Base-by-base conservation (phyloP, 2,888 invertebrate genomes). In the Andrena praecox region DNA sequence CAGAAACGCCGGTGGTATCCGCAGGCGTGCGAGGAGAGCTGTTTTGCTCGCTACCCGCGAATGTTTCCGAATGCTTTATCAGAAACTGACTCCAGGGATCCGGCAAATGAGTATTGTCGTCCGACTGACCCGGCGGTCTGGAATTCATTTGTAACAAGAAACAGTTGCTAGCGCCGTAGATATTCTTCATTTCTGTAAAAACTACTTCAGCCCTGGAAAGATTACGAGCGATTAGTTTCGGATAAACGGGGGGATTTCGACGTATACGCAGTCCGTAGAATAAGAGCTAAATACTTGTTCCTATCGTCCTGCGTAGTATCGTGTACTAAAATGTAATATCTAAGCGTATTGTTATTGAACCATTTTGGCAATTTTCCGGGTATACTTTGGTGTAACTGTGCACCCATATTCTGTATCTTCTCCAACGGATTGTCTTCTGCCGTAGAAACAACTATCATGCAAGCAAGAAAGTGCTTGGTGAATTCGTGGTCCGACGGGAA, bases 401-500 rank as follows among this genome's bases (percentile, higher is more conserved):
- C 97, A 76, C 97, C 96, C 92, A 99, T 95, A 86, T 96, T 95
- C 91, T 97, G 96, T 89, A 99, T 97, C 85, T 97, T 96, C 87
- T 98, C 98, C 80, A 98, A 94, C 6, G 98, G 97, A 95, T 96
- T 96, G 0, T 96, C 95, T 93, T 97, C 97, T 48, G 95, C 94
- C 48, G 97, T 96, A 29, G 97, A 96, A 27, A 96, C 95, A 16
- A 97, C 96, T 89, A 98, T 95, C 91, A 98, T 96, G 93, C 98
- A 98, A 16, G 97, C 97, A 71, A 98, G 93, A 91, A 97, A 97
- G 94, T 98, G 98, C 91, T 97, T 97, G 0, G 98, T 97, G 92
- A 98, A 99, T 94, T 99, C 99, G 95, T 99, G 99, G 92, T 99
- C 99, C 4, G 97, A 97, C 24, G 98, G 97, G 93, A 97, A 97